phyloP scores from a whole-genome alignment of 1,140 invertebrate species.

The Drosophila mauritiana region DNA sequence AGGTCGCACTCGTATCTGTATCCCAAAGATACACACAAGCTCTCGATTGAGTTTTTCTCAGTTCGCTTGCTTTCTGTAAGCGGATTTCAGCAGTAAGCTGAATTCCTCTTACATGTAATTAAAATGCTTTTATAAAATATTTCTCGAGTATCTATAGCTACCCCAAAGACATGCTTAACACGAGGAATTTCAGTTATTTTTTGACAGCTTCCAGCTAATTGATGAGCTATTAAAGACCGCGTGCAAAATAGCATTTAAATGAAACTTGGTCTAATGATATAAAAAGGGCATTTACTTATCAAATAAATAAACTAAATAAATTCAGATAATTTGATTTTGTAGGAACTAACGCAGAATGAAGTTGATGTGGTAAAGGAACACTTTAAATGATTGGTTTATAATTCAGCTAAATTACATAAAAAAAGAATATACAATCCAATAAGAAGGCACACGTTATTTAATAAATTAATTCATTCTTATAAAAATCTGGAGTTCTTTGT shows the following conservation, averaged over 20 bases:
- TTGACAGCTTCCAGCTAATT: conserved; percentile 54
- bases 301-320: neutral
- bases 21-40: conserved; percentile 30
- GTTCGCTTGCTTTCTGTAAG: conserved; percentile 24
- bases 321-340: neutral
- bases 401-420: no score
- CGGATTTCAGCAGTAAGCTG: conserved; percentile 51
- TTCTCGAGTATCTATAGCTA: conserved; percentile 9
- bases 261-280: conserved; percentile 4
- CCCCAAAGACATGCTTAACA: neutral
- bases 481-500: no score
- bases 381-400: neutral
- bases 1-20: conserved; percentile 7
- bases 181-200: conserved; percentile 25
- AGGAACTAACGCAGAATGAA: neutral
- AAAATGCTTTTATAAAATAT: conserved; percentile 46
- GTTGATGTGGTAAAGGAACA: neutral
- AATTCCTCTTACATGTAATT: conserved; percentile 67
- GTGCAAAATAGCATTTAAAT: conserved; percentile 27
- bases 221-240: conserved; percentile 21
- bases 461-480: no score
- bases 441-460: no score
- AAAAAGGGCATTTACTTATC: conserved; percentile 7
- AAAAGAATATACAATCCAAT: no score
- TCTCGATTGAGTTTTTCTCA: conserved; percentile 24